Evolutionary conservation across 2,888 invertebrate species (phyloP), one percentile per base, ranked within the genome.

Genomic region (Abrostola triplasia): DNA sequence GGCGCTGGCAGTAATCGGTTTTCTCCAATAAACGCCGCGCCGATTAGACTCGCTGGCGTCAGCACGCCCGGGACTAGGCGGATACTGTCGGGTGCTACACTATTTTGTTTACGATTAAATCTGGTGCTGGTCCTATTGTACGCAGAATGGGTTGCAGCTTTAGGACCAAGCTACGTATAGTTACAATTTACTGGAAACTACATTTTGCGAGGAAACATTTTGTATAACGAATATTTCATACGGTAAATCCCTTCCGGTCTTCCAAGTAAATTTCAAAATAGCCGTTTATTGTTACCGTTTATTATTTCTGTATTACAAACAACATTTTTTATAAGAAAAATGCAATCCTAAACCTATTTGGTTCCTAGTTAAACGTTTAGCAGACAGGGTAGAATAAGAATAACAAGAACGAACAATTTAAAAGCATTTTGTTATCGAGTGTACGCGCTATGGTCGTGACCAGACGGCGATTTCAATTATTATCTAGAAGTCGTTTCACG

Each of bases 41-140:
- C 93, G 94, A 94, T 94, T 94, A 94, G 94, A 94, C 94, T 87
- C 94, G 94, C 92, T 86, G 94, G 94, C 94, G 94, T 94, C 94
- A 94, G 92, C 92, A 87, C 85, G 90, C 88, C 85, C 83, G 83
- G 87, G 79, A 84, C 86, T 81, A 79, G 77, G 84, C 79, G 80
- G 52, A 90, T 89, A 93, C 90, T 81, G 70, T 87, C 85, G 77
- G 58, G 63, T 49, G 49, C 77, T 53, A 79, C 80, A 74, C 65
- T 67, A 69, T 73, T 77, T 65, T 70, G 63, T 71, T 73, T 73
- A 63, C 57, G 56, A 65, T 66, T 76, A 74, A 77, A 63, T 62
- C 52, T 63, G 40, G 66, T 72, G 53, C 48, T 79, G 60, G 57
- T 53, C 48, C 47, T 57, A 64, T 66, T 47, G 12, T 54, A 36